These are phyloP conservation scores for Paralvinella palmiformis DNA, from an alignment of 1,140 invertebrate species.

Conservation along the genomic window DNA sequence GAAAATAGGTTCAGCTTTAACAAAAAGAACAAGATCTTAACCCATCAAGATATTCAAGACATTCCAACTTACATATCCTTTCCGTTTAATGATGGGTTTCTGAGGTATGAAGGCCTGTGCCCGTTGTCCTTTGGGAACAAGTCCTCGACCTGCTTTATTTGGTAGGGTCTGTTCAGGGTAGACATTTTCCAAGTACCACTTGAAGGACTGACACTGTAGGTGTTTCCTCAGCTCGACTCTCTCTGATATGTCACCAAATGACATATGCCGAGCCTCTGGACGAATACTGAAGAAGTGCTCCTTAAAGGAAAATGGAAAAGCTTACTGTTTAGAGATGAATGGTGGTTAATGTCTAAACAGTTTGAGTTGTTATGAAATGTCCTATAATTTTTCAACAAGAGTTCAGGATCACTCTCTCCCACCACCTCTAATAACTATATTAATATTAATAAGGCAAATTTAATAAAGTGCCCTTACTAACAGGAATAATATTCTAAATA, in stretches of 20 bases:
- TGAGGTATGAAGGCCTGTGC: conserved; percentile 53
- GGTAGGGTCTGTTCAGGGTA: conserved; percentile 72
- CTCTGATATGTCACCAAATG: conserved; percentile 55
- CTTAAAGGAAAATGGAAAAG: conserved; percentile 49
- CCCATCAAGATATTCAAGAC: no score
- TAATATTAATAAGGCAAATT: no score
- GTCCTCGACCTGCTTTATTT: conserved; percentile 18
- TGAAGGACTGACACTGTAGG: conserved; percentile 82
- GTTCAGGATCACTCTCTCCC: no score
- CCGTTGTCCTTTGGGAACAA: conserved; percentile 20
- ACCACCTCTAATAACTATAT: no score
- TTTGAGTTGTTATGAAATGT: no score
- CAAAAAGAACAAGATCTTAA: no score
- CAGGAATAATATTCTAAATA: no score
- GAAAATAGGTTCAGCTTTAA: no score
- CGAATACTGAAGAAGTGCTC: conserved; percentile 71
- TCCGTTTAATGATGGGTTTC: conserved; percentile 61
- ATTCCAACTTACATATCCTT: neutral
- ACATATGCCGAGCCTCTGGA: conserved; percentile 58
- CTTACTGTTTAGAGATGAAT: no score
- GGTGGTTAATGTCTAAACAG: no score
- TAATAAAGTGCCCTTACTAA: no score
- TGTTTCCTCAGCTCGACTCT: conserved; percentile 65
- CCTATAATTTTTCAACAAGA: no score
- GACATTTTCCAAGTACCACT: conserved; percentile 88